Evolutionary conservation across 2,888 invertebrate species (phyloP).

Genomic region (Hypselothyrea guttata): DNA sequence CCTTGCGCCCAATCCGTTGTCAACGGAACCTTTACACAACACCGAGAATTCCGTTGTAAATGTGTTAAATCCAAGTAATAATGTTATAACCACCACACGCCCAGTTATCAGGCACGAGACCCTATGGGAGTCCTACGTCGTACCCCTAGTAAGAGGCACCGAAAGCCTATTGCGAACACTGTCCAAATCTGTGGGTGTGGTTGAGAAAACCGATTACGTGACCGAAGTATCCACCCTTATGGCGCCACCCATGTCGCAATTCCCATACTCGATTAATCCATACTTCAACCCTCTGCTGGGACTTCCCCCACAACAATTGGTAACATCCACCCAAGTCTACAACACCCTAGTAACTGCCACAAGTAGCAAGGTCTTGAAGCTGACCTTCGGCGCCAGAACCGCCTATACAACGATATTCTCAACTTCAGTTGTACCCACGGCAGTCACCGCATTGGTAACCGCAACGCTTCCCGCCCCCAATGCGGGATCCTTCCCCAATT

Average conservation of each 20-base stretch:
- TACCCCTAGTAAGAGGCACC: constrained; percentile 89
- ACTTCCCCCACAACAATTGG: constrained; percentile 87
- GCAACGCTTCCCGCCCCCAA: constrained; percentile 89
- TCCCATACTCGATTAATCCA: constrained; percentile 75
- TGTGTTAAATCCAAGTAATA: constrained; percentile 85
- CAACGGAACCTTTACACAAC: constrained; percentile 69
- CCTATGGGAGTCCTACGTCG: constrained; percentile 90
- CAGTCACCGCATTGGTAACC: constrained; percentile 92
- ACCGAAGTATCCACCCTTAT: constrained; percentile 88
- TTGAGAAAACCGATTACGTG: constrained; percentile 91
- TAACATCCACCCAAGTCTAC: constrained; percentile 90
- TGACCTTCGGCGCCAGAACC: constrained; percentile 95
- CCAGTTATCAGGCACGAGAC: constrained; percentile 90
- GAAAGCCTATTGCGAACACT: constrained; percentile 90
- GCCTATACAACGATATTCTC: constrained; percentile 93
- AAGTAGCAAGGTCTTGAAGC: constrained; percentile 90
- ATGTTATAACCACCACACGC: constrained; percentile 87
- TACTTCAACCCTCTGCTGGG: constrained; percentile 83
- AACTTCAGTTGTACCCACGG: constrained; percentile 91
- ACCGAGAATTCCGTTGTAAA: constrained; percentile 86
- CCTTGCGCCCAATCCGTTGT: constrained; percentile 32
- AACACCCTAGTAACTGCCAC: constrained; percentile 91
- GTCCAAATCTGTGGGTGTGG: constrained; percentile 89
- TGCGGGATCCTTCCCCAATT: constrained; percentile 88
- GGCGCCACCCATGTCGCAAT: constrained; percentile 83